Percentiles rank a stretch among this genome's conserved stretches.
phyloP scores from a whole-genome alignment of 2,888 invertebrate species.

The Cyclophora punctaria region DNA sequence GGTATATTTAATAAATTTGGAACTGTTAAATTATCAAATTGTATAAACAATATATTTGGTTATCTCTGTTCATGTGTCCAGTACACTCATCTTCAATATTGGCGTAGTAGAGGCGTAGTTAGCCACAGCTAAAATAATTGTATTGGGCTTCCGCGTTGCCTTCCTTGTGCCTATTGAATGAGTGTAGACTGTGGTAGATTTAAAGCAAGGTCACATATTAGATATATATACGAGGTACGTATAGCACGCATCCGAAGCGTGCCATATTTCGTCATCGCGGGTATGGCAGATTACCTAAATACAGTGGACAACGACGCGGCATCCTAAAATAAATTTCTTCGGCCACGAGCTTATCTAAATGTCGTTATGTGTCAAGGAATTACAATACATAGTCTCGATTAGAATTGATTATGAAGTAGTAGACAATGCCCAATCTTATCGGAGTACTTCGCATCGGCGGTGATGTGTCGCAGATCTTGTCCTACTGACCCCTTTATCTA shows the following conservation, averaged over 20 bases:
- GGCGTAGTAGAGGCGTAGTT: too few relatives aligned
- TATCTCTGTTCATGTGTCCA: too few relatives aligned
- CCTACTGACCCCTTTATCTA: slow-evolving; percentile 53
- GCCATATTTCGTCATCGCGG: slow-evolving; percentile 19
- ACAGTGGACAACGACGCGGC: slow-evolving; percentile 14
- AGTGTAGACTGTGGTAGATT: slow-evolving; percentile 26
- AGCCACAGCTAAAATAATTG: background rate
- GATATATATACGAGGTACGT: slow-evolving; percentile 20
- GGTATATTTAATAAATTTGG: too few relatives aligned
- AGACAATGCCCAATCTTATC: slow-evolving; percentile 39
- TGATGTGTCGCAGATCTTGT: slow-evolving; percentile 28
- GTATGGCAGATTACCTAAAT: slow-evolving; percentile 26
- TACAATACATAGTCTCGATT: slow-evolving; percentile 23
- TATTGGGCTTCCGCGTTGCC: slow-evolving; percentile 24
- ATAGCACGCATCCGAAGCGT: slow-evolving; percentile 35
- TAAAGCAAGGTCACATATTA: slow-evolving; percentile 43
- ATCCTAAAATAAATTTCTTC: slow-evolving; percentile 22
- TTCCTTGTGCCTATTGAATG: slow-evolving; percentile 41
- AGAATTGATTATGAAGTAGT: slow-evolving; percentile 30
- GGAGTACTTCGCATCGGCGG: slow-evolving; percentile 21
- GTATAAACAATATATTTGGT: too few relatives aligned
- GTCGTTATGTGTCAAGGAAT: slow-evolving; percentile 53
- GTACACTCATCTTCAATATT: too few relatives aligned
- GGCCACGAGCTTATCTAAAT: slow-evolving; percentile 7
- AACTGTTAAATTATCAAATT: too few relatives aligned